phyloP scores from a whole-genome alignment of 1,140 invertebrate genomes.

The Cyclargus thomasi region DNA sequence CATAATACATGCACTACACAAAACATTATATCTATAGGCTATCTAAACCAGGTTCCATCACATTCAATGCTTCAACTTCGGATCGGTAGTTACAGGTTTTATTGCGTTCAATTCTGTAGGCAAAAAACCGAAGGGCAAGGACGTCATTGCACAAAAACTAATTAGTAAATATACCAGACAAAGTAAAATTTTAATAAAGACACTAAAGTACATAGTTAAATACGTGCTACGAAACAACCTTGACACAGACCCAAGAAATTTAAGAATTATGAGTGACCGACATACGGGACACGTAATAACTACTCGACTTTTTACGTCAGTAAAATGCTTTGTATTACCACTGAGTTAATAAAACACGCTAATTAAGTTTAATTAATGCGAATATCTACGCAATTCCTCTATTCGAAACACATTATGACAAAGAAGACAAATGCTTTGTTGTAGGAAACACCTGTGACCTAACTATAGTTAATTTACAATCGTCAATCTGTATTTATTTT shows the following conservation, averaged over 20 bases:
- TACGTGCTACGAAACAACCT: not conserved
- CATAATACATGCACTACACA: too few relatives aligned
- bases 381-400: constrained; percentile 3
- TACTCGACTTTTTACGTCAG: not conserved
- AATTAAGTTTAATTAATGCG: constrained; percentile 5
- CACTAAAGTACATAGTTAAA: not conserved
- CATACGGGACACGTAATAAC: constrained; percentile 6
- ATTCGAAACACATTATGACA: constrained; percentile 3
- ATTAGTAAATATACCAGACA: not conserved
- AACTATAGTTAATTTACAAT: not conserved
- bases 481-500: not conserved
- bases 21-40: not conserved
- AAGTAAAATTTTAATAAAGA: not conserved
- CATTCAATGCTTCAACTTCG: not conserved
- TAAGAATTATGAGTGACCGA: constrained; percentile 7
- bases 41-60: not conserved
- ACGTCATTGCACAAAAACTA: not conserved
- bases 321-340: constrained; percentile 1
- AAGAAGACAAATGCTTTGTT: constrained; percentile 11
- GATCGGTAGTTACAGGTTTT: not conserved
- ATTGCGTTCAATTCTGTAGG: not conserved
- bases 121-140: not conserved
- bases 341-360: constrained; percentile 5
- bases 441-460: constrained; percentile 1
- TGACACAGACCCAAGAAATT: constrained; percentile 10